Evolutionary conservation across 2,113 vertebrate genomes (phyloP).

Genomic region (Solea senegalensis): DNA sequence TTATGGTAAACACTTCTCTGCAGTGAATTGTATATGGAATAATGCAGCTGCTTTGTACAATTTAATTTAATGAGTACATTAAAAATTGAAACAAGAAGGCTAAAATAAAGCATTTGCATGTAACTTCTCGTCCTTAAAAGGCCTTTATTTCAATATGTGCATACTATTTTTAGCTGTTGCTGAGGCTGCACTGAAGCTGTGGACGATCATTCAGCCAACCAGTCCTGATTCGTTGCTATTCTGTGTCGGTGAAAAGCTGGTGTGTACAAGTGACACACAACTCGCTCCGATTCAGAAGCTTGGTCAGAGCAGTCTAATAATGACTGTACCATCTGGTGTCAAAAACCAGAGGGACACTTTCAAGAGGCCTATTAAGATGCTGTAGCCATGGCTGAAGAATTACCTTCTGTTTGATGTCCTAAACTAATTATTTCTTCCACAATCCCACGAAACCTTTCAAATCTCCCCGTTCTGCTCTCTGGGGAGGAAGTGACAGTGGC

Average conservation of each 20-base stretch:
- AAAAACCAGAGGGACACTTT: slow-evolving; percentile 34
- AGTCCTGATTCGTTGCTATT: slow-evolving; percentile 29
- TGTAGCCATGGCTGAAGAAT: slow-evolving; percentile 19
- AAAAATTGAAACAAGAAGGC: too few species aligned
- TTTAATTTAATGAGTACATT: too few species aligned
- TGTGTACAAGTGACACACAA: slow-evolving; percentile 41
- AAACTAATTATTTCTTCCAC: slow-evolving; percentile 39
- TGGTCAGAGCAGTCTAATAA: slow-evolving; percentile 35
- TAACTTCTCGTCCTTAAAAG: neutral
- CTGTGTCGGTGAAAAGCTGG: slow-evolving; percentile 45
- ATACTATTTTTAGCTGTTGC: slow-evolving; percentile 12
- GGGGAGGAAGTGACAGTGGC: slow-evolving; percentile 17
- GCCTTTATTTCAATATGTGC: slow-evolving; percentile 1
- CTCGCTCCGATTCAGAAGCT: slow-evolving; percentile 30
- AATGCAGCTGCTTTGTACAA: too few species aligned
- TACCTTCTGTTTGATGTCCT: slow-evolving; percentile 31
- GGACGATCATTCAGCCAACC: slow-evolving; percentile 19
- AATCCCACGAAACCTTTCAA: slow-evolving; percentile 51
- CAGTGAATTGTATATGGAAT: too few species aligned
- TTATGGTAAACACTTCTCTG: too few species aligned
- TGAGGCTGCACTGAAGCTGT: slow-evolving; percentile 9
- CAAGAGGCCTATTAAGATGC: slow-evolving; percentile 33
- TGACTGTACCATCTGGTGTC: slow-evolving; percentile 47
- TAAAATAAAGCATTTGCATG: too few species aligned
- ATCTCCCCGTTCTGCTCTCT: slow-evolving; percentile 36